A percentile compares a stretch with the other conserved stretches of the same genome.
These are phyloP conservation scores for Tricholaema leucomelas DNA, from an alignment of 2,113 vertebrate species.

Conservation along the genomic window DNA sequence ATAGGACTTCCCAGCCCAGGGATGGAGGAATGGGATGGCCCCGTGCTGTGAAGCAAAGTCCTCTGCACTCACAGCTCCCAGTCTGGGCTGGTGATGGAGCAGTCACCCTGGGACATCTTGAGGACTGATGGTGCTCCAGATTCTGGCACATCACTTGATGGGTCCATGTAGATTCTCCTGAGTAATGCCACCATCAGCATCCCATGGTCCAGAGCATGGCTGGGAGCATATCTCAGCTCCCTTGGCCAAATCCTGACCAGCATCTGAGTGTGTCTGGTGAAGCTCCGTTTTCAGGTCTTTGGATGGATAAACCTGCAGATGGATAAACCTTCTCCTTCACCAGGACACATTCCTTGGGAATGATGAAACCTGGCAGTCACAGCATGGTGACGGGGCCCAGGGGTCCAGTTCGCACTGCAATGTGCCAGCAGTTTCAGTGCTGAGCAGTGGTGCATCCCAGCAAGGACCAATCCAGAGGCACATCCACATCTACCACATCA, in stretches of 20 bases:
- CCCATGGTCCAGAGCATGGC: accelerated
- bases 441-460: background rate
- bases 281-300: background rate
- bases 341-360: accelerated
- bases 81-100: background rate
- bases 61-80: background rate
- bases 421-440: accelerated
- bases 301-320: accelerated
- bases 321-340: background rate
- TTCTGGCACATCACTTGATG: accelerated
- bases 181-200: background rate
- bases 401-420: accelerated
- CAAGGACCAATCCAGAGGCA: background rate
- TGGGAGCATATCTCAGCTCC: background rate
- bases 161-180: background rate
- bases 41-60: accelerated
- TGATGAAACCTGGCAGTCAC: background rate
- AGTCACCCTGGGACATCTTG: accelerated
- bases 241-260: background rate
- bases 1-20: accelerated
- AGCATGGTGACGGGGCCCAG: background rate
- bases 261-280: accelerated
- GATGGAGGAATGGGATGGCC: background rate
- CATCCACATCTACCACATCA: background rate
- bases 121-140: background rate